A percentile compares a stretch with the other conserved stretches of the same genome.
These are phyloP conservation scores for Hippopotamus amphibius DNA, from an alignment of 2,113 vertebrate species.

Conservation along the genomic window DNA sequence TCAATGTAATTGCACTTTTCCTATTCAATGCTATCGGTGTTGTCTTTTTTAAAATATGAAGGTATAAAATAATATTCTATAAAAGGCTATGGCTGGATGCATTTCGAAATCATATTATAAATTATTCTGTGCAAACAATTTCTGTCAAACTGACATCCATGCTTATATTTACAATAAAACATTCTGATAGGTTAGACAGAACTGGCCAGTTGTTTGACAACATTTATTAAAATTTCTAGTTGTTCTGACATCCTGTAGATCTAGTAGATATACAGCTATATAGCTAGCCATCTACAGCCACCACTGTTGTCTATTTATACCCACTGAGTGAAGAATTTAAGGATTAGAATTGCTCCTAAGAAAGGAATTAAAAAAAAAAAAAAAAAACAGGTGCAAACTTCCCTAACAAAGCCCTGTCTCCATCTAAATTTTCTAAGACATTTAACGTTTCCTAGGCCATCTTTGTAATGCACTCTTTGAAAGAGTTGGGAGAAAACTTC, in stretches of 20 bases:
- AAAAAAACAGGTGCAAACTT: slow-evolving; percentile 17
- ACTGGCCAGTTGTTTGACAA: not conserved
- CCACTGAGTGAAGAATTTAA: not conserved
- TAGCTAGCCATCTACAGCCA: not conserved
- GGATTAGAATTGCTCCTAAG: not conserved
- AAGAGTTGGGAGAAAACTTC: slow-evolving; percentile 17
- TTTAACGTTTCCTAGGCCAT: slow-evolving; percentile 15
- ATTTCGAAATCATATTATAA: slow-evolving; percentile 39
- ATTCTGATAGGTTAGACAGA: not conserved
- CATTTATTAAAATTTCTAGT: not conserved
- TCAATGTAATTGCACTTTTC: not conserved
- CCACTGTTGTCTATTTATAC: not conserved
- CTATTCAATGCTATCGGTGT: not conserved
- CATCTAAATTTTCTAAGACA: slow-evolving; percentile 1
- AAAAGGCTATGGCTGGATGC: not conserved
- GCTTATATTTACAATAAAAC: slow-evolving; percentile 22
- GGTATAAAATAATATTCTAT: slow-evolving; percentile 50
- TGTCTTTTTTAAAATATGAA: slow-evolving; percentile 31
- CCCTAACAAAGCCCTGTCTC: slow-evolving; percentile 12
- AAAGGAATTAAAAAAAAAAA: not conserved
- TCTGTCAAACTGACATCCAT: slow-evolving; percentile 14
- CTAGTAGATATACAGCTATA: not conserved
- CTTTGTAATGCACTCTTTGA: not conserved
- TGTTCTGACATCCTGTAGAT: not conserved
- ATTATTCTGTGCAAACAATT: slow-evolving; percentile 13